A percentile compares a stretch with the other conserved stretches of the same genome.
Conservation (phyloP, 1,140 invertebrate species). For the Cherax destructor region DNA sequence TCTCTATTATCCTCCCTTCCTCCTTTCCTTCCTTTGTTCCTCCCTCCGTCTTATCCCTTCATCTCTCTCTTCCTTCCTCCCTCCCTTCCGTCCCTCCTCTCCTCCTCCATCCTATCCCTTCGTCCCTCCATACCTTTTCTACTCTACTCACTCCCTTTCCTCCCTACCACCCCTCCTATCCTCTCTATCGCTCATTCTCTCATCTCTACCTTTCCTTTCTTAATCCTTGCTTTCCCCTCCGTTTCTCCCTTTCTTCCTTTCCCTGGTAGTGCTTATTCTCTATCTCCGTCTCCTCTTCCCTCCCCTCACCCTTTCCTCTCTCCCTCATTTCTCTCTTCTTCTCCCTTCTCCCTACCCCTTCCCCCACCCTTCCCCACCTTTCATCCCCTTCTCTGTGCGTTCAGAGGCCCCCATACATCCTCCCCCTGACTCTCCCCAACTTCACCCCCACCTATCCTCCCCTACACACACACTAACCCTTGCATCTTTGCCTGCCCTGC, state of each 20-base stretch:
- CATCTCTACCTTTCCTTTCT: neutral
- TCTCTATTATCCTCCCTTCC: neutral
- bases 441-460: neutral
- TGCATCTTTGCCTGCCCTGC: neutral
- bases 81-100: neutral
- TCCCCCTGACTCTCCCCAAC: neutral
- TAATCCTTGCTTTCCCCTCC: neutral
- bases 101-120: neutral
- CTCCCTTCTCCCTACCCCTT: constrained; percentile 1
- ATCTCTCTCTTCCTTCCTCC: neutral
- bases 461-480: no score
- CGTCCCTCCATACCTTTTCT: neutral
- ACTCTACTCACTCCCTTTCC: neutral
- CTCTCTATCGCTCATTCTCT: neutral
- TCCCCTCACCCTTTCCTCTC: neutral
- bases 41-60: neutral
- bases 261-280: no score
- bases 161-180: neutral
- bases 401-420: neutral
- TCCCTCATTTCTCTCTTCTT: neutral
- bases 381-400: neutral
- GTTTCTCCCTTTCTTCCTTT: no score
- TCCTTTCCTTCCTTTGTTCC: neutral
- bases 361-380: neutral
- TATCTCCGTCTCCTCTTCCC: neutral